Conservation (phyloP, 2,113 vertebrate genomes). For the Aldabrachelys gigantea region DNA sequence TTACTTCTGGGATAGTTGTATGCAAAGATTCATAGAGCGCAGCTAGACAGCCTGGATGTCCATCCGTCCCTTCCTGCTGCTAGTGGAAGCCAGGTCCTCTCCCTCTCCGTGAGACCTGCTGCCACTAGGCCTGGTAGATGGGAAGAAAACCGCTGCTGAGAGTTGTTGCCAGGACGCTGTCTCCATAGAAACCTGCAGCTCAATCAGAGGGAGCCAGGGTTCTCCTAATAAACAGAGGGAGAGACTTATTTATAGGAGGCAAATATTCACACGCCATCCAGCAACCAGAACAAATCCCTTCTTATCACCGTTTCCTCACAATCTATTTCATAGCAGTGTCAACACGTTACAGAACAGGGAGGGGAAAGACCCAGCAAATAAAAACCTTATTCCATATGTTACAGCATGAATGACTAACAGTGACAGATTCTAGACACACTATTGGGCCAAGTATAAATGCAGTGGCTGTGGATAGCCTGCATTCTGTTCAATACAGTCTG, state of each 20-base stretch:
- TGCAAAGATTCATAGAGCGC: neutral
- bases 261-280: neutral
- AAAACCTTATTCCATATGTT: neutral
- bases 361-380: rapidly evolving
- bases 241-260: neutral
- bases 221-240: neutral
- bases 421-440: neutral
- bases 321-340: rapidly evolving
- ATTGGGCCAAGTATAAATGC: neutral
- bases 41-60: neutral
- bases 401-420: neutral
- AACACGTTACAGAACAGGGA: neutral
- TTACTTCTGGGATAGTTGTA: neutral
- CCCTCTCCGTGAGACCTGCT: neutral
- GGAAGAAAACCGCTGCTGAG: constrained; percentile 5
- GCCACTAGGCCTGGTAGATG: constrained; percentile 49
- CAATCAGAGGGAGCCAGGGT: neutral
- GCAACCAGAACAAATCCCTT: neutral
- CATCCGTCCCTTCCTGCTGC: neutral
- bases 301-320: rapidly evolving
- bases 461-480: neutral
- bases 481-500: neutral
- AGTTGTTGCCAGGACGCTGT: constrained; percentile 73
- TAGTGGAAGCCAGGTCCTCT: neutral
- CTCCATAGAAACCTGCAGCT: constrained; percentile 59